These are phyloP conservation scores for Festucalex cinctus DNA, from an alignment of 2,113 vertebrate species.

Conservation along the genomic window DNA sequence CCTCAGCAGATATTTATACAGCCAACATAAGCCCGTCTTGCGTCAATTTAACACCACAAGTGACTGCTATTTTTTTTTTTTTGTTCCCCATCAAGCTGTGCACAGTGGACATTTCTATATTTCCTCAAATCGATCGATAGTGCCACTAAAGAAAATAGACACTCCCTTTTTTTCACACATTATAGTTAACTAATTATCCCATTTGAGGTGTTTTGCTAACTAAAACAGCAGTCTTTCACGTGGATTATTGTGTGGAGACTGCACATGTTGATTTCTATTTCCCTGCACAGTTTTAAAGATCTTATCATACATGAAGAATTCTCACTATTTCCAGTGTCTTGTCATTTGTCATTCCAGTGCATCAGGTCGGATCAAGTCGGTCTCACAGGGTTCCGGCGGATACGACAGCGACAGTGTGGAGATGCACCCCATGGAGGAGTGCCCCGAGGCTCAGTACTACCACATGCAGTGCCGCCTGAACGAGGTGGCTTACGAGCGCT, in stretches of 20 bases:
- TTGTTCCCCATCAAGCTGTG: background rate
- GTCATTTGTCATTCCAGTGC: slow-evolving; percentile 68
- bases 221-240: background rate
- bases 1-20: slow-evolving; percentile 17
- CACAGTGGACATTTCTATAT: background rate
- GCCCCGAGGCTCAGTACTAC: slow-evolving; percentile 76
- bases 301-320: background rate
- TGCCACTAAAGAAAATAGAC: too few relatives aligned
- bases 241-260: background rate
- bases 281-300: background rate
- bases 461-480: slow-evolving; percentile 75
- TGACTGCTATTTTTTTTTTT: background rate
- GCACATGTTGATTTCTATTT: background rate
- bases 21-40: background rate
- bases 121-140: too few relatives aligned
- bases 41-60: background rate
- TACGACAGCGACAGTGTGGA: slow-evolving; percentile 95
- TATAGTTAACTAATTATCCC: background rate
- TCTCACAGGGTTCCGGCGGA: slow-evolving; percentile 88
- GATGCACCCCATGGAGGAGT: slow-evolving; percentile 81
- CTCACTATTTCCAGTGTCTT: background rate
- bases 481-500: slow-evolving; percentile 72
- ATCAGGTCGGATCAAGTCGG: slow-evolving; percentile 82
- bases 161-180: too few relatives aligned
- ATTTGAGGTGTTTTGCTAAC: background rate